Base-by-base conservation (phyloP, 2,113 vertebrate species). In the Ammodytes marinus region DNA sequence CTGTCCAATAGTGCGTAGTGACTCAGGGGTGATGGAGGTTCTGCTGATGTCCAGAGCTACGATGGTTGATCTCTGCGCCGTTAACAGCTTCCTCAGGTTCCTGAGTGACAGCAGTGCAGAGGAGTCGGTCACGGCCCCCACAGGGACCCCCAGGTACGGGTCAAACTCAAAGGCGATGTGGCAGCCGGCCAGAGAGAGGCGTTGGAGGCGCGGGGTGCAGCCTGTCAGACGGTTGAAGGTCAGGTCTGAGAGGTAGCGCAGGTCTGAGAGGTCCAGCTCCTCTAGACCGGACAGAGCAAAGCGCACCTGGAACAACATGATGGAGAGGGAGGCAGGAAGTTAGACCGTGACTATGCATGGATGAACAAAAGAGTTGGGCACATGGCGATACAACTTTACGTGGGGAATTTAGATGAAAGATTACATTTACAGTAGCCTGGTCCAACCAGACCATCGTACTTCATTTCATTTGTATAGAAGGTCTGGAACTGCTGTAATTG, bases 91-190 rank as follows among this genome's bases (percentile, higher is more conserved):
- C n/a, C 93, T 90, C 61, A 97, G 78, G 83, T 96, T 96, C 65
- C 66, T 79, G 57, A 97, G 95, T 0, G 96, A 96, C 13, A 97
- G 90, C 9, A 96, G 74, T 1, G 94, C 94, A 0, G 94, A 94
- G 0, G 94, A 96, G 72, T 93, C 93, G 64, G 86, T 58, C 0
- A 83, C 90, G 0, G 74, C 86, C 35, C 92, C 84, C 0, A 74
- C 43, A 0, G 94, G 93, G 15, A 91, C 89, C 4, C 93, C 93
- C 0, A 35, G 70, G 66, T 95, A 95, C 1, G 94, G 94, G 74
- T 96, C 92, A 1, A 95, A 94, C 80, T 96, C 95, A 0, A 97
- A 97, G 35, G 93, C 94, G 0, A 97, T 93, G 67, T 95, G 95
- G 90, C 95, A 97, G 52, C 95, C 96, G 1, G 96, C 96, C 79